phyloP scores from a whole-genome alignment of 64 coral and sea anemone genomes.

The Pachyseris speciosa region DNA sequence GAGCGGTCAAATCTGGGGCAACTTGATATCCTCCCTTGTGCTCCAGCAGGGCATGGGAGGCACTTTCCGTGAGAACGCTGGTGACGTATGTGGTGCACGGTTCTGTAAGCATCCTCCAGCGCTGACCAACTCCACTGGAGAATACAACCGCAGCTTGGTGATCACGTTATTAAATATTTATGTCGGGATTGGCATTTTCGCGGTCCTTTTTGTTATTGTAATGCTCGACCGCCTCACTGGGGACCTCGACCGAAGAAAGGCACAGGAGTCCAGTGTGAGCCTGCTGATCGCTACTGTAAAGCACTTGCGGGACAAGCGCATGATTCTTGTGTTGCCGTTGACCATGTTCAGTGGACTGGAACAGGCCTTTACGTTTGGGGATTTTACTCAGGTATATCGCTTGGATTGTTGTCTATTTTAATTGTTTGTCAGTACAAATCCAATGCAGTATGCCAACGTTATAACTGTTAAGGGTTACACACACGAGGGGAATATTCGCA shows the following conservation, averaged over 20 bases:
- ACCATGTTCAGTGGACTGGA: conserved; percentile 97
- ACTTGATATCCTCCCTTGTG: conserved; percentile 92
- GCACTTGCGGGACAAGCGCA: conserved; percentile 82
- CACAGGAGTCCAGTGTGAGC: conserved; percentile 57
- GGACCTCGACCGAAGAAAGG: conserved; percentile 75
- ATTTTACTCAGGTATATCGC: conserved; percentile 79
- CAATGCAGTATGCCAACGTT: neutral
- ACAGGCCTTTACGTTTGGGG: conserved; percentile 94
- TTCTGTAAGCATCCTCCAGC: conserved; percentile 50
- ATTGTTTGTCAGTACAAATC: too few species aligned
- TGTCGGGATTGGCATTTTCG: conserved; percentile 67
- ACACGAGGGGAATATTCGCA: too few species aligned
- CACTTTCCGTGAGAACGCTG: conserved; percentile 76
- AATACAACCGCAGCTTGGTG: conserved; percentile 52
- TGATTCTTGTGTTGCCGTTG: conserved; percentile 84
- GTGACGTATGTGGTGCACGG: conserved; percentile 73
- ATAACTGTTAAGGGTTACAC: too few species aligned
- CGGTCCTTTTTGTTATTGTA: conserved; percentile 62
- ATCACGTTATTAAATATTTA: conserved; percentile 89
- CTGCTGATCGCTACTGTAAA: conserved; percentile 81
- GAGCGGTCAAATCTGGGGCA: conserved; percentile 94
- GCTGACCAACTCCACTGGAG: neutral
- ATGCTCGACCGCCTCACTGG: conserved; percentile 82
- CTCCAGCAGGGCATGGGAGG: conserved; percentile 54
- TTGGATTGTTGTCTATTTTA: too few species aligned